These are phyloP conservation scores for Pammene aurita DNA, from an alignment of 2,888 invertebrate species.

Conservation along the genomic window DNA sequence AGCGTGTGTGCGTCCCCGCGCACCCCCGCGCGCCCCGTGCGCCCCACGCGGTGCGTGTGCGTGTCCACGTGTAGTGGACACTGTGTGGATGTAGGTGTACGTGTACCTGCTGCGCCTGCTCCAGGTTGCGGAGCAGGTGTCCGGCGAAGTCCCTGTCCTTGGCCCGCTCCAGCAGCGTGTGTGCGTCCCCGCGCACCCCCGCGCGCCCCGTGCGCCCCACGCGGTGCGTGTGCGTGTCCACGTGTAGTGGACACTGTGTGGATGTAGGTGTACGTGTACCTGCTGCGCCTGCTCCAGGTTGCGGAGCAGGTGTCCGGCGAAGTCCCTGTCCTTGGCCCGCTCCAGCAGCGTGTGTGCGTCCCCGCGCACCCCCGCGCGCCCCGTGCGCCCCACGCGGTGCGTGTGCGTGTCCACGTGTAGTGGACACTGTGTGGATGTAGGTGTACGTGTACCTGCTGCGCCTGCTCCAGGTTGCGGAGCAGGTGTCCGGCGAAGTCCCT, in stretches of 20 bases:
- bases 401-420: slow-evolving; percentile 99
- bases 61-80: slow-evolving; percentile 99
- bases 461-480: slow-evolving; percentile 85
- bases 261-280: no score
- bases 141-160: slow-evolving; percentile 95
- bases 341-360: slow-evolving; percentile 85
- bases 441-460: slow-evolving; percentile 1
- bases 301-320: slow-evolving; percentile 97
- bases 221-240: slow-evolving; percentile 99
- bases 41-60: slow-evolving; percentile 98
- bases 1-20: slow-evolving; percentile 85
- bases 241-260: slow-evolving; percentile 98
- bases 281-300: slow-evolving; percentile 65
- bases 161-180: slow-evolving; percentile 87
- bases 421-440: slow-evolving; percentile 98
- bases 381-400: slow-evolving; percentile 97
- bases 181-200: slow-evolving; percentile 84
- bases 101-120: not conserved
- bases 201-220: slow-evolving; percentile 97
- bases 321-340: slow-evolving; percentile 90
- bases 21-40: slow-evolving; percentile 93
- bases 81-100: slow-evolving; percentile 98
- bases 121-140: slow-evolving; percentile 91
- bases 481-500: slow-evolving; percentile 99
- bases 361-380: slow-evolving; percentile 88